A percentile compares a stretch with the other conserved stretches of the same genome.
These are phyloP conservation scores for Typhlichthys subterraneus DNA, from an alignment of 2,797 vertebrate species.

Conservation along the genomic window DNA sequence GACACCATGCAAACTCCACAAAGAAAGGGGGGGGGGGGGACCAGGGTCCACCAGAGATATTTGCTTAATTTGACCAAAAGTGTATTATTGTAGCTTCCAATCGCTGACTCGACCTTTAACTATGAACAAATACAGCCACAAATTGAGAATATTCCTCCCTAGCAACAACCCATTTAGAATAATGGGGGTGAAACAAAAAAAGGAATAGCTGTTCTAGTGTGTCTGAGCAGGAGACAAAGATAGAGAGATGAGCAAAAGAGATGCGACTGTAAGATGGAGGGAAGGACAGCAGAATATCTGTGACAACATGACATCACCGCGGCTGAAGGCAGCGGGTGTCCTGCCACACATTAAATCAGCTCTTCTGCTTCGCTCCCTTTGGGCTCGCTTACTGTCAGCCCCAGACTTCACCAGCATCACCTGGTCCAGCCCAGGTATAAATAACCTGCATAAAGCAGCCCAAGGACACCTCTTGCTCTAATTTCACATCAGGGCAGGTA, in stretches of 20 bases:
- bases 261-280: constrained; percentile 1
- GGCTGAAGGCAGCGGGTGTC: constrained; percentile 47
- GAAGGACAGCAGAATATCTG: constrained; percentile 30
- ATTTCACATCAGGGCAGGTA: constrained; percentile 46
- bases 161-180: too few species aligned
- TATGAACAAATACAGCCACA: too few species aligned
- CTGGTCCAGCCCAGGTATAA: constrained; percentile 40
- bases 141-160: too few species aligned
- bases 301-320: constrained; percentile 41
- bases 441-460: constrained; percentile 43
- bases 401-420: constrained; percentile 49
- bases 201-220: constrained; percentile 2
- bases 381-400: constrained; percentile 47
- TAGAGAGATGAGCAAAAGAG: constrained; percentile 11
- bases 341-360: constrained; percentile 58
- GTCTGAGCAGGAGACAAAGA: constrained; percentile 8
- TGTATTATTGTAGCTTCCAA: too few species aligned
- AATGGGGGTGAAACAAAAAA: constrained; percentile 10
- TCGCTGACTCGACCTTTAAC: too few species aligned
- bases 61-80: too few species aligned
- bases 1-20: too few species aligned
- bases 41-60: constrained; percentile 24
- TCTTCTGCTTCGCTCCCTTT: constrained; percentile 23
- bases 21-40: constrained; percentile 13
- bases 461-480: constrained; percentile 36